Evolutionary conservation across 2,113 vertebrate genomes (phyloP).

Genomic region (Tachysurus vachellii): DNA sequence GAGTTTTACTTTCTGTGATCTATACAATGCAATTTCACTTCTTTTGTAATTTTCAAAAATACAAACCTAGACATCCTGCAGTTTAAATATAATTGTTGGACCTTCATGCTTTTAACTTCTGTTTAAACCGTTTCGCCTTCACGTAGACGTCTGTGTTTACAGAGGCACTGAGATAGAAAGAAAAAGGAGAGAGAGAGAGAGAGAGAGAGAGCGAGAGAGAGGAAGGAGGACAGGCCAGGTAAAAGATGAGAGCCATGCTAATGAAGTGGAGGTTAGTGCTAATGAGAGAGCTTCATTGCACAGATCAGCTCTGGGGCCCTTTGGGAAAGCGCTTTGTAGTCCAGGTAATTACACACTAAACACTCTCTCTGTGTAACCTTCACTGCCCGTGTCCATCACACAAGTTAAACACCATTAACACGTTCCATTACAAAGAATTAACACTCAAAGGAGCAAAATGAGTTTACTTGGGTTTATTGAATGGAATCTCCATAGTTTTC

Average conservation of each 20-base stretch:
- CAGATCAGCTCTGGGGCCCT: constrained; percentile 45
- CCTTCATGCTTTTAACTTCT: neutral
- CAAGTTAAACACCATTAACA: constrained; percentile 47
- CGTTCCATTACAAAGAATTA: constrained; percentile 39
- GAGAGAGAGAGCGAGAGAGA: neutral
- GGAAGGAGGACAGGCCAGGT: constrained; percentile 37
- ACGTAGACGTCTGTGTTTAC: constrained; percentile 37
- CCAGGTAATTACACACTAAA: constrained; percentile 57
- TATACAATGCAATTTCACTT: neutral
- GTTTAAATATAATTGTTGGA: neutral
- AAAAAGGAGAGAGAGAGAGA: neutral
- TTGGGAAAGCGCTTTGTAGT: constrained; percentile 52
- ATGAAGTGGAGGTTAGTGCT: constrained; percentile 52
- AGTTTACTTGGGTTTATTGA: constrained; percentile 15
- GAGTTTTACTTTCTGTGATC: neutral
- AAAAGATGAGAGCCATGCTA: constrained; percentile 46
- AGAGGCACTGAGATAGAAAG: constrained; percentile 23
- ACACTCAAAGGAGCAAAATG: constrained; percentile 37
- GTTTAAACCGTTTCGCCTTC: neutral
- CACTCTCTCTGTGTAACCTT: constrained; percentile 51
- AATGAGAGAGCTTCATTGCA: constrained; percentile 50
- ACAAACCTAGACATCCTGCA: neutral
- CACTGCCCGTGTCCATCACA: constrained; percentile 34
- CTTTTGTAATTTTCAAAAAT: neutral
- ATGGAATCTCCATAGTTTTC: neutral